Evolutionary conservation across 2,113 vertebrate genomes (phyloP).

Genomic region (Zapus hudsonius): DNA sequence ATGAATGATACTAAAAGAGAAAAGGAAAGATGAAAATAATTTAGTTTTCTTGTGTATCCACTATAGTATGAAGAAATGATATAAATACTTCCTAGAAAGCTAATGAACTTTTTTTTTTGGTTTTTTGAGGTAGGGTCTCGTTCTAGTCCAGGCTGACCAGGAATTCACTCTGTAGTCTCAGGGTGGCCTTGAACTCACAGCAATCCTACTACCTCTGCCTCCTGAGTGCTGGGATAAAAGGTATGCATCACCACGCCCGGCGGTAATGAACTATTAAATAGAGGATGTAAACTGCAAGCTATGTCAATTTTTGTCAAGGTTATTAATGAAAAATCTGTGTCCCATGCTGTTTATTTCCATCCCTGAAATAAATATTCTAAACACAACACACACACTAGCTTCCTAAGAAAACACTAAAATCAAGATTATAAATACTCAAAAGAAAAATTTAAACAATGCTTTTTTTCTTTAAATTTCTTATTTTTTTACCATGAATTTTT

Average conservation of each 20-base stretch:
- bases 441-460: background rate
- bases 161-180: no score
- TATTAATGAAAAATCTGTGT: slow-evolving; percentile 39
- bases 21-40: background rate
- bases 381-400: background rate
- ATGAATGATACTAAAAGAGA: background rate
- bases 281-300: slow-evolving; percentile 44
- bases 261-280: slow-evolving; percentile 53
- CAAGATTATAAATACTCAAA: background rate
- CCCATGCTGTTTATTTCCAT: background rate
- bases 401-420: slow-evolving; percentile 24
- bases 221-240: no score
- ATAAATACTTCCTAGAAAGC: slow-evolving; percentile 31
- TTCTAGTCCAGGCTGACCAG: no score
- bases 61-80: slow-evolving; percentile 14
- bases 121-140: no score
- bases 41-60: slow-evolving; percentile 23
- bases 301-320: slow-evolving; percentile 53
- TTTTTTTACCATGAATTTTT: background rate
- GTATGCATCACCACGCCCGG: no score
- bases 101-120: no score
- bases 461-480: slow-evolving; percentile 60
- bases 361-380: background rate
- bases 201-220: no score
- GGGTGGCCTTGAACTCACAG: no score